phyloP scores from a whole-genome alignment of 2,888 invertebrate species.

The Cylindroiulus punctatus region DNA sequence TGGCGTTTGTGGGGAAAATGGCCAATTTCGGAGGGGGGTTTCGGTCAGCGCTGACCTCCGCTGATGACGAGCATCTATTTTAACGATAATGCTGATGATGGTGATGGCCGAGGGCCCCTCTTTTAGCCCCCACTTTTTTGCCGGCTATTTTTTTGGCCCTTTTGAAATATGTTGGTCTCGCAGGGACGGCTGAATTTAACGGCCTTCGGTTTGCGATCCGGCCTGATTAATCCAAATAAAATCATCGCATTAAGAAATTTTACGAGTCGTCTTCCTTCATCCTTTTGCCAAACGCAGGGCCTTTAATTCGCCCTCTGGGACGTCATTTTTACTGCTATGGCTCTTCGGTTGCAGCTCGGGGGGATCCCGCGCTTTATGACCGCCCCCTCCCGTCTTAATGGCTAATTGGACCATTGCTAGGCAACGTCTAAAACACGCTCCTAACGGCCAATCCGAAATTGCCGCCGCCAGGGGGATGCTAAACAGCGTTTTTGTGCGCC shows the following conservation, averaged over 20 bases:
- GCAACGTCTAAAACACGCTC: constrained; percentile 13
- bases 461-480: background rate
- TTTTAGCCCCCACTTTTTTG: constrained; percentile 26
- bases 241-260: constrained; percentile 38
- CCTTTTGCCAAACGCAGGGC: background rate
- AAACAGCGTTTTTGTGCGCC: too few relatives aligned
- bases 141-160: background rate
- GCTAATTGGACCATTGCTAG: constrained; percentile 24
- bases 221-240: constrained; percentile 42
- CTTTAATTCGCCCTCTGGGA: constrained; percentile 30
- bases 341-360: constrained; percentile 26
- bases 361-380: background rate
- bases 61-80: constrained; percentile 14
- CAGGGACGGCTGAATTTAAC: background rate
- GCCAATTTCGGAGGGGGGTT: background rate
- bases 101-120: background rate
- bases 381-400: constrained; percentile 6
- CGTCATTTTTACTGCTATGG: constrained; percentile 33
- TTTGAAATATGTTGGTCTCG: constrained; percentile 33
- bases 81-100: constrained; percentile 9
- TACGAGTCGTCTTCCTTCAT: constrained; percentile 37
- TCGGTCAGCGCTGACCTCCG: background rate
- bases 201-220: constrained; percentile 20
- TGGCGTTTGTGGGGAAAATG: background rate
- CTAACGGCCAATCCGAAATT: background rate